phyloP scores from a whole-genome alignment of 2,888 invertebrate genomes.

The Conistra vaccinii region DNA sequence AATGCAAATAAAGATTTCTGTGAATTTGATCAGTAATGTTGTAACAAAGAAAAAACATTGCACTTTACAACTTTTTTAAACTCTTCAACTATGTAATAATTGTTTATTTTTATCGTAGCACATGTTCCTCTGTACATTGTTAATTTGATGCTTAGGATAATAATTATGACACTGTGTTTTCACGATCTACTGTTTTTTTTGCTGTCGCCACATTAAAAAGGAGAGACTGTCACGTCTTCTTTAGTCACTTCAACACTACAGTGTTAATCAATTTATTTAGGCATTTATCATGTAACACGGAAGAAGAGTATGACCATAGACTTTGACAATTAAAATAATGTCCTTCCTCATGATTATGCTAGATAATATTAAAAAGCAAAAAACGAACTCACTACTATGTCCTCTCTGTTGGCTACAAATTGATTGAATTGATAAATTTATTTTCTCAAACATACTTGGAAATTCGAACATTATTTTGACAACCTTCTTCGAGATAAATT shows the following conservation, averaged over 20 bases:
- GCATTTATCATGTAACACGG: background rate
- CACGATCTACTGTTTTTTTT: background rate
- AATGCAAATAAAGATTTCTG: constrained; percentile 74
- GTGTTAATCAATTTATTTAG: background rate
- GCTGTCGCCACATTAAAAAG: background rate
- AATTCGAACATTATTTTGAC: too few species aligned
- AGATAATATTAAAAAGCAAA: background rate
- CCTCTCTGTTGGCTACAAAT: background rate
- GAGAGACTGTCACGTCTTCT: too few species aligned
- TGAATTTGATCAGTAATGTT: constrained; percentile 23
- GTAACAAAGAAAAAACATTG: background rate
- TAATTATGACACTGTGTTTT: background rate
- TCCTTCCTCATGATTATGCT: background rate
- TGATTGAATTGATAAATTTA: background rate
- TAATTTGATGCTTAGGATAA: background rate
- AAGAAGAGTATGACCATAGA: too few species aligned
- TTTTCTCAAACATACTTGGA: too few species aligned
- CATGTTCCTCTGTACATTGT: background rate
- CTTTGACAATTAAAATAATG: background rate
- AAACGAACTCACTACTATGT: too few species aligned
- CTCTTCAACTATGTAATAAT: background rate
- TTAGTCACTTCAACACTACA: too few species aligned
- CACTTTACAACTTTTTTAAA: background rate
- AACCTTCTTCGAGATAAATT: too few species aligned
- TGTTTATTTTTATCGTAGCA: background rate